Evolutionary conservation across 2,888 invertebrate species (phyloP), one percentile per base, ranked within the genome.

Genomic region (Pimpla rufipes): DNA sequence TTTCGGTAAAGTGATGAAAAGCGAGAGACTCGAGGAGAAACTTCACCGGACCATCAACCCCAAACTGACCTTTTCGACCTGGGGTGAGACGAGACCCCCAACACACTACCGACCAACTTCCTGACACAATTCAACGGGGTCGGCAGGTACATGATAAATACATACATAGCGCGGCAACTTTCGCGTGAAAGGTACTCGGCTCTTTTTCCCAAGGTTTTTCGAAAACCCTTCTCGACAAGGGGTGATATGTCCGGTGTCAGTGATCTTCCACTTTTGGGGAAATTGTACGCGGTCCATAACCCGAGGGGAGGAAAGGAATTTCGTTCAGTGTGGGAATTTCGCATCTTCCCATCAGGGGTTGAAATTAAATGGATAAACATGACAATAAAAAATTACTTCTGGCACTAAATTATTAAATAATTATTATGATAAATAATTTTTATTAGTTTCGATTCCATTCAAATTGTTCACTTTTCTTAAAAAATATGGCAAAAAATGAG

Each of bases 21-120:
- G 8, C n/a, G 10, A 64, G 23, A 29, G 18, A 42, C 67, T 52
- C 18, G 62, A 29, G 21, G 11, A 45, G 13, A 75, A 45, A 67
- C 59, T 77, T 77, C n/a, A 55, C 37, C 70, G 29, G 45, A 70
- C 42, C 47, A 16, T 45, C 10, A 47, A 67, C 71, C 77, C 77
- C 59, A 71, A 73, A 75, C 42, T 81, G 81, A 81, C 81, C 81
- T 81, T 77, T 81, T 57, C 29, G 50, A 68, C 57, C 37, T 35
- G 71, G 71, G 71, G 70, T 16, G 40, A 47, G 21, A 42, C 42
- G 21, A 21, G 67, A 59, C 8, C 66, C 71, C 71, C 42, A 68
- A 73, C 21, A 45, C 29, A 13, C 42, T 23, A 6, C 55, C 11
- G 21, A 55, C 52, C 40, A 64, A 66, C 71, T 59, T 77, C 29